Conservation (phyloP, 2,888 invertebrate species). For the Germaria angustata region DNA sequence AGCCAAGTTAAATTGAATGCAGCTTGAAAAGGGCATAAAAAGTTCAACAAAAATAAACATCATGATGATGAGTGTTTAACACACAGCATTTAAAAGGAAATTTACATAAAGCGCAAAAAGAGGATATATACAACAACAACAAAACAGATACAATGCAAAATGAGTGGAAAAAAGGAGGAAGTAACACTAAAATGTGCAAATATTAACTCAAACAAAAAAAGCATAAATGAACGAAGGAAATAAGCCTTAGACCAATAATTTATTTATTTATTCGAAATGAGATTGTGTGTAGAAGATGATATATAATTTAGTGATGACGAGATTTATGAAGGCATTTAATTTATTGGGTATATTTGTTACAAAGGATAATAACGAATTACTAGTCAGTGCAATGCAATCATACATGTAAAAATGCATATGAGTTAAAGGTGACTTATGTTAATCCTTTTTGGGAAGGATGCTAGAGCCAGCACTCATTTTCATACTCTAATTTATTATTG, state of each 20-base stretch:
- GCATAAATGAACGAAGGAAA: not conserved
- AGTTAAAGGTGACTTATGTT: too few relatives aligned
- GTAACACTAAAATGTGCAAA: not conserved
- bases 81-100: constrained; percentile 28
- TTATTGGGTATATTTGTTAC: not conserved
- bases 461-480: too few relatives aligned
- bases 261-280: not conserved
- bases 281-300: not conserved
- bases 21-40: constrained; percentile 15
- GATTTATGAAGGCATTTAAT: not conserved
- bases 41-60: constrained; percentile 18
- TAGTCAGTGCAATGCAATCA: too few relatives aligned
- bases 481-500: too few relatives aligned
- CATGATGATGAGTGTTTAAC: constrained; percentile 19
- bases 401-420: too few relatives aligned
- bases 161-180: not conserved
- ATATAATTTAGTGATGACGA: not conserved
- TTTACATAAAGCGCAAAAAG: constrained; percentile 1
- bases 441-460: too few relatives aligned
- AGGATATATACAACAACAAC: not conserved
- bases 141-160: not conserved
- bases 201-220: constrained; percentile 6
- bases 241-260: not conserved
- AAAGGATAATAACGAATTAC: too few relatives aligned
- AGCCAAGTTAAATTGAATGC: constrained; percentile 42